These are phyloP conservation scores for Numida meleagris DNA, from an alignment of 2,113 vertebrate genomes.

Conservation along the genomic window DNA sequence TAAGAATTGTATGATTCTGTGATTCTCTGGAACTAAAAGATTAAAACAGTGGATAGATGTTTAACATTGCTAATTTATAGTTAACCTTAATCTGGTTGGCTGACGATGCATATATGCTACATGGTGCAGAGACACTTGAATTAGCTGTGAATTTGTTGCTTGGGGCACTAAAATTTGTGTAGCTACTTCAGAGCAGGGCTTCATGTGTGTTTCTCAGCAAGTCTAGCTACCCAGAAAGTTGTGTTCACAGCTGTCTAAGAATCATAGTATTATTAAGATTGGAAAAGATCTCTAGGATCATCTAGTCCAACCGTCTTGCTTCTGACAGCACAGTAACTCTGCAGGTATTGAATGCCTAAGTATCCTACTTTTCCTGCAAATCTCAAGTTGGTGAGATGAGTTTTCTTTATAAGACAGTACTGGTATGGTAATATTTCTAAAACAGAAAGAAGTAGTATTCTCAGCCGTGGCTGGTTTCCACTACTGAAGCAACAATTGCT, in stretches of 20 bases:
- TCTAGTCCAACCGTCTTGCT: background rate
- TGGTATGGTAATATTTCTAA: accelerated
- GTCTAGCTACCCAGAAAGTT: background rate
- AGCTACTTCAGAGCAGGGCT: background rate
- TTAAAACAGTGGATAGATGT: background rate
- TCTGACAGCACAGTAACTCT: background rate
- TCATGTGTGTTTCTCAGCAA: background rate
- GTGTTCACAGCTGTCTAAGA: background rate
- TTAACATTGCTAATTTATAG: background rate
- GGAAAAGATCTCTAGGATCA: too few relatives aligned
- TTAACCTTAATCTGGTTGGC: background rate
- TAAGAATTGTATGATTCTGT: too few relatives aligned
- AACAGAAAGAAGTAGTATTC: background rate
- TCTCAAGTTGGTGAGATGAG: background rate
- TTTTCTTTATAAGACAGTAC: background rate
- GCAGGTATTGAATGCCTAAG: background rate
- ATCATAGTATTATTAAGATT: too few relatives aligned
- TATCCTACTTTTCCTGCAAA: background rate
- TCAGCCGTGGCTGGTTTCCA: background rate
- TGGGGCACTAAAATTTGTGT: background rate
- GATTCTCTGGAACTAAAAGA: background rate
- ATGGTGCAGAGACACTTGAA: accelerated
- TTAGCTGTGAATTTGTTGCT: background rate
- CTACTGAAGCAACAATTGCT: background rate
- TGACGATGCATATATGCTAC: background rate